Base-by-base conservation (phyloP, 2,797 vertebrate genomes). In the Poeciliopsis turneri region DNA sequence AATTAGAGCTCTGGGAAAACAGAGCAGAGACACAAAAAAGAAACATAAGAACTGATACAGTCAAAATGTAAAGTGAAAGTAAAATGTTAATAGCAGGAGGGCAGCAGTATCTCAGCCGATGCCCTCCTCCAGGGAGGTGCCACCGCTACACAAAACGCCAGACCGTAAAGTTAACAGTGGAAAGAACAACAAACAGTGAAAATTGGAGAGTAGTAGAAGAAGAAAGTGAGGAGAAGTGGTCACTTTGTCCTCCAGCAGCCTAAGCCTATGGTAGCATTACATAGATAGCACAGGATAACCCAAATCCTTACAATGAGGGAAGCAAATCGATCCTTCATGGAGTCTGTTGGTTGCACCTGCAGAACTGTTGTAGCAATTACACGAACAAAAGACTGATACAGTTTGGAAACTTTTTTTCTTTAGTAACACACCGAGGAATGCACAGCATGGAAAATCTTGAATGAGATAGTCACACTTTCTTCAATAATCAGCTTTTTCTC, bases 401-500 rank as follows among this genome's bases (percentile, higher is more conserved):
- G 55, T 43, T n/a, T 72, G 4, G 51, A 77, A 78, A 72, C 41
- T 16, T 55, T 78, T 73, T 78, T 28, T 78, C 75, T 78, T 28
- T 57, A 83, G 80, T 39, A 64, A 33, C 43, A 76, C 69, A 68
- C 25, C 3, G 10, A 78, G 71, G 77, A 82, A 72, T 71, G 73
- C 72, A 78, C 59, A 53, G 70, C 69, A 79, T 70, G 6, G 12
- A 41, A 51, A 74, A 74, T 55, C 68, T 73, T 45, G 78, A 82
- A 82, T 69, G 76, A 82, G 88, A 72, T 87, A 90, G 16, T 61
- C 5, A 30, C 12, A 30, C n/a, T 30, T 59, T 61, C 15, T 70
- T n/a, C 20, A 77, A 82, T 71, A 87, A 77, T 75, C 55, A 39
- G 15, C 79, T 87, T 84, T n/a, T 23, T 30, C 84, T 78, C 68